A percentile compares a stretch with the other conserved stretches of the same genome.
phyloP scores from a whole-genome alignment of 2,797 vertebrate genomes.

The Peromyscus melanophrys region DNA sequence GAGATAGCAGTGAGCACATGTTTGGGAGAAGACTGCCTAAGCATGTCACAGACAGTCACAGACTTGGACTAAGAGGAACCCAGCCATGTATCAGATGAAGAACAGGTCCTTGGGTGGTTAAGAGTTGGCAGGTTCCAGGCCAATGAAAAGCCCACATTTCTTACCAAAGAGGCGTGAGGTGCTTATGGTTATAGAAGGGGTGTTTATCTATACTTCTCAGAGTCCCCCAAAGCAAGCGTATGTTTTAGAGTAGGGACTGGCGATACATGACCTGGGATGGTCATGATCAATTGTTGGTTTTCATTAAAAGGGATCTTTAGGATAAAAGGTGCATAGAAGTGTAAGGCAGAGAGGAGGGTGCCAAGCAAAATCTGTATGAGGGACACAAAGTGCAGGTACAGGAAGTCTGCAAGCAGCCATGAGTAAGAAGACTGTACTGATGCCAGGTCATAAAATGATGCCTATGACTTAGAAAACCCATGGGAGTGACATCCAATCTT shows the following conservation, averaged over 20 bases:
- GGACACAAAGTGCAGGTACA: background rate
- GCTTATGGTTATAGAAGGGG: background rate
- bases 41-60: background rate
- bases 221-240: background rate
- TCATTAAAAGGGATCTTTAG: background rate
- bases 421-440: background rate
- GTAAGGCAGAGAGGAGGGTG: background rate
- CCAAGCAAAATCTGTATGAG: no score
- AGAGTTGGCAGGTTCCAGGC: background rate
- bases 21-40: background rate
- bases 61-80: background rate
- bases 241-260: background rate
- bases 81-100: background rate
- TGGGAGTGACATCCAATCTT: background rate
- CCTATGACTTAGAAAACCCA: background rate
- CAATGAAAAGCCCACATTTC: background rate
- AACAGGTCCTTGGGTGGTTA: background rate
- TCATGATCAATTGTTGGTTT: background rate
- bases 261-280: background rate
- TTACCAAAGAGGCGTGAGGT: background rate
- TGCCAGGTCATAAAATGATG: slow-evolving; percentile 1
- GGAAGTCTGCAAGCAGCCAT: background rate
- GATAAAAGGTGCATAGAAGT: background rate
- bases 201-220: background rate
- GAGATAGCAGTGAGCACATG: background rate